Evolutionary conservation across 2,113 vertebrate genomes (phyloP), one percentile per base, ranked within the genome.

Genomic region (Stictonetta naevosa): DNA sequence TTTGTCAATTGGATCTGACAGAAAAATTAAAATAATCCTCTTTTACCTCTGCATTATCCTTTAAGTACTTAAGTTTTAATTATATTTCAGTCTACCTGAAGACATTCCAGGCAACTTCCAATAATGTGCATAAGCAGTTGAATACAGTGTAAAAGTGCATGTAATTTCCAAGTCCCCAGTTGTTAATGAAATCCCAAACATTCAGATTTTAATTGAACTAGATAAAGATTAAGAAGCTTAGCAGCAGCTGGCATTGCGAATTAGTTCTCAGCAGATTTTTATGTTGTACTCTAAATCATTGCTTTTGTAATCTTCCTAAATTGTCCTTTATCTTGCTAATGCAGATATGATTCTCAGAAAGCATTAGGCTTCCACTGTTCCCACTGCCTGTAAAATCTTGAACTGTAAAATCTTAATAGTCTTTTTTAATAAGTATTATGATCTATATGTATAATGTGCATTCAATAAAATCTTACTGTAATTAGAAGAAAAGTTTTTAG

Each of bases 151-250:
- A 96, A 93, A 91, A 97, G 95, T 50, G 63, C 89, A 91, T 97
- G 98, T 97, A 96, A 97, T 98, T 98, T 97, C 94, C 96, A 97
- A 97, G 92, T 98, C 98, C 97, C 97, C 52, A 90, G 97, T 97
- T 97, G 98, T 97, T 98, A 98, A 98, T 98, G 97, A 98, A 98
- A 98, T 98, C 98, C 98, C 97, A 97, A 98, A 98, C 98, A 97
- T 97, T 98, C 97, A 95, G 98, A 97, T 98, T 98, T 98, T 98
- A 98, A 98, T 98, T 98, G 98, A 98, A 98, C 97, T 96, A 98
- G 98, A 98, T 98, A 98, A 98, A 98, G 98, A 98, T 98, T 98
- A 98, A 98, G 98, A 97, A 96, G 98, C 97, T 98, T 98, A 98
- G 96, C 95, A 95, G 97, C 97, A 98, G 97, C 98, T 98, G 98